Conservation (phyloP, 2,113 vertebrate genomes). For the Hassar affinis region DNA sequence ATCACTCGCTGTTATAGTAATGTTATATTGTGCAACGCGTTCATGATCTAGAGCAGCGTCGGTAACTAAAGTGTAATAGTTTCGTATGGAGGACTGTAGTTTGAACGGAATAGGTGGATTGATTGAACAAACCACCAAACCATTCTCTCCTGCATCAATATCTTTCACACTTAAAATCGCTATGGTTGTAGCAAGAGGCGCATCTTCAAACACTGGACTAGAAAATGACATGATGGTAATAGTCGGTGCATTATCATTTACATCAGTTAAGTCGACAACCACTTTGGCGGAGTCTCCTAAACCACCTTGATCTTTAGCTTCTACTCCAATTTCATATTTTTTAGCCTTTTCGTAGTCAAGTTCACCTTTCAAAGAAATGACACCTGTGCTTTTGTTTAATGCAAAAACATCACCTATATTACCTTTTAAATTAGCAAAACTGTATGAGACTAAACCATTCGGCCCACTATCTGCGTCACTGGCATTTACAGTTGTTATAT, state of each 20-base stretch:
- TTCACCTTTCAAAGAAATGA: conserved; percentile 1
- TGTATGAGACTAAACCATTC: conserved; percentile 8
- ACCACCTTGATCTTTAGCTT: conserved; percentile 37
- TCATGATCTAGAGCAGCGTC: conserved; percentile 26
- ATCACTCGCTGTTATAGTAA: conserved; percentile 20
- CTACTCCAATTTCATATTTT: conserved; percentile 23
- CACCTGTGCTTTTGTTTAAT: conserved; percentile 12
- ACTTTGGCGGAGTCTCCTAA: conserved; percentile 30
- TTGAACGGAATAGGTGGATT: conserved; percentile 23
- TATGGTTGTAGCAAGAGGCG: background rate
- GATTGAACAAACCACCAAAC: conserved; percentile 19
- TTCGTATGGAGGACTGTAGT: conserved; percentile 1
- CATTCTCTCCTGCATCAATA: conserved; percentile 9
- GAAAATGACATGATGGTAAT: conserved; percentile 28
- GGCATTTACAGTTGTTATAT: conserved; percentile 19
- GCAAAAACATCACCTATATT: conserved; percentile 14
- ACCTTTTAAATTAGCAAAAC: conserved; percentile 8
- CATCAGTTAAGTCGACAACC: conserved; percentile 15
- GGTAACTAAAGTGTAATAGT: conserved; percentile 34
- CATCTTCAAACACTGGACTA: conserved; percentile 20
- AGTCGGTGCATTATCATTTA: conserved; percentile 28
- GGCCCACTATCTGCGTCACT: conserved; percentile 29
- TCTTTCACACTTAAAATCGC: conserved; percentile 28
- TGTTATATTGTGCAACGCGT: conserved; percentile 17
- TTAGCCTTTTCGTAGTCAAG: conserved; percentile 25